These are phyloP conservation scores for Sebastes alutus DNA, from an alignment of 2,797 vertebrate genomes.

Conservation along the genomic window DNA sequence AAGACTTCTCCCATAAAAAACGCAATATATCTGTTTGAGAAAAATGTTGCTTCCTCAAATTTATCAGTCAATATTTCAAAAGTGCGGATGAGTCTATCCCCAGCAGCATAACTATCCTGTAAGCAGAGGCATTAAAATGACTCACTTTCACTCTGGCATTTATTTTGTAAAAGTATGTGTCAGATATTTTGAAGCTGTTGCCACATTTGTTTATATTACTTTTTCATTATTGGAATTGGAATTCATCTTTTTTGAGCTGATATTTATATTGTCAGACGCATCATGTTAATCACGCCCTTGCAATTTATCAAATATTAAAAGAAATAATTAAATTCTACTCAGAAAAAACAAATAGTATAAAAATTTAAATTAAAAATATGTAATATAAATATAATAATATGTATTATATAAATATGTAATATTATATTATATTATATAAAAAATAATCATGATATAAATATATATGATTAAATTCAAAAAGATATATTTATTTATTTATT, in stretches of 20 bases:
- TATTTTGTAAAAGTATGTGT: slow-evolving; percentile 10
- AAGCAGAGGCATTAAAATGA: slow-evolving; percentile 18
- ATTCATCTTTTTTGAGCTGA: background rate
- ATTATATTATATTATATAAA: too few species aligned
- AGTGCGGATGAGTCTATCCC: slow-evolving; percentile 34
- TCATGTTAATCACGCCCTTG: background rate
- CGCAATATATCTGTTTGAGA: slow-evolving; percentile 63
- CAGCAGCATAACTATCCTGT: slow-evolving; percentile 17
- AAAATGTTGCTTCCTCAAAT: slow-evolving; percentile 59
- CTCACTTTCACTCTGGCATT: background rate
- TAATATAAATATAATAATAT: background rate
- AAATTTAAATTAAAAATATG: rapidly evolving
- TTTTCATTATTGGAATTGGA: background rate
- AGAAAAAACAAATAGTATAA: background rate
- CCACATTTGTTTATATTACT: background rate
- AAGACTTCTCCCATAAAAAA: slow-evolving; percentile 56
- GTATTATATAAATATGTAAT: too few species aligned
- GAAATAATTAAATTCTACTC: background rate
- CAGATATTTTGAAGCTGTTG: background rate
- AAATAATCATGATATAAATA: background rate
- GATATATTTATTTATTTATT: background rate
- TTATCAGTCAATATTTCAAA: slow-evolving; percentile 63
- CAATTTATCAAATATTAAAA: background rate
- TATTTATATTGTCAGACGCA: background rate
- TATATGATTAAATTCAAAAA: background rate